Percentiles rank a stretch among this genome's conserved stretches.
These are phyloP conservation scores for Atrina japonica DNA, from an alignment of 2,888 invertebrate genomes.

Conservation along the genomic window DNA sequence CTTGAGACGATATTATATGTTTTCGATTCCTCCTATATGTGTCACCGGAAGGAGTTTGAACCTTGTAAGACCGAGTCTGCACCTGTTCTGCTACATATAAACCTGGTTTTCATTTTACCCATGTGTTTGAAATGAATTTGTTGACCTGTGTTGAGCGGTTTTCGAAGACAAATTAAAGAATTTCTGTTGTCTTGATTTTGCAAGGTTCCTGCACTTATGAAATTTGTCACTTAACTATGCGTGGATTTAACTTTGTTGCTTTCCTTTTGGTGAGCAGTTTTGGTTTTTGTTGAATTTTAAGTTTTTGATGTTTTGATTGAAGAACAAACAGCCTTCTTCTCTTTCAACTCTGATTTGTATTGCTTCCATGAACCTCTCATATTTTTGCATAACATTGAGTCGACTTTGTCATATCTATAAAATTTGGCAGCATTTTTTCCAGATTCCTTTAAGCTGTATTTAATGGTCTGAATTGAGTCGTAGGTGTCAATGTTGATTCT, in stretches of 20 bases:
- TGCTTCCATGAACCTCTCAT: constrained; percentile 28
- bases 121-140: too few species aligned
- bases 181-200: too few species aligned
- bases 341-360: constrained; percentile 6
- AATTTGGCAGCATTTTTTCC: constrained; percentile 33
- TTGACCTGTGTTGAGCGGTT: too few species aligned
- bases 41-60: too few species aligned
- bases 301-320: neutral
- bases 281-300: constrained; percentile 2
- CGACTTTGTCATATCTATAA: constrained; percentile 26
- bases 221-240: too few species aligned
- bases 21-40: too few species aligned
- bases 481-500: constrained; percentile 42
- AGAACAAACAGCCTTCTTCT: neutral
- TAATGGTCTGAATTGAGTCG: constrained; percentile 49
- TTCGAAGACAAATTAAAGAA: too few species aligned
- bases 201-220: too few species aligned
- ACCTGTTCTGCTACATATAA: too few species aligned
- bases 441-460: constrained; percentile 48
- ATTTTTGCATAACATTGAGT: constrained; percentile 28
- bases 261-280: constrained; percentile 11
- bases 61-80: too few species aligned
- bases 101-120: too few species aligned
- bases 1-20: too few species aligned
- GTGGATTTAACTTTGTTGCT: constrained; percentile 16